Evolutionary conservation across 2,888 invertebrate genomes (phyloP).

Genomic region (Protula sp.): DNA sequence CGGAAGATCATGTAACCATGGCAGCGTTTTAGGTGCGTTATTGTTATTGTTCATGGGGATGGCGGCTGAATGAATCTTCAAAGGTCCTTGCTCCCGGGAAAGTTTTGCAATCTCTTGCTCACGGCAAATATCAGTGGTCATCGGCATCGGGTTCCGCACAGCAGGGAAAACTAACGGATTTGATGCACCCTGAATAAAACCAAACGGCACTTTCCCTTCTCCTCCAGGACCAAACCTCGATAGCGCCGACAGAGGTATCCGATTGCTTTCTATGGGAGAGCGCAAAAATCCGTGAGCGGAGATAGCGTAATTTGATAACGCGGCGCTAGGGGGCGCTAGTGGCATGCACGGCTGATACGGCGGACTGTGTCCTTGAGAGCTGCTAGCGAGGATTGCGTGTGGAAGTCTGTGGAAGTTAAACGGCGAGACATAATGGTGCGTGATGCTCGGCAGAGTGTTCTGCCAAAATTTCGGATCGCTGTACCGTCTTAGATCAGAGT

Average conservation of each 20-base stretch:
- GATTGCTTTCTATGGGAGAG: no score
- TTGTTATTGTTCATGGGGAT: not conserved
- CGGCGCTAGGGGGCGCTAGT: not conserved
- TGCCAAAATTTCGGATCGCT: not conserved
- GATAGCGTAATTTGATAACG: no score
- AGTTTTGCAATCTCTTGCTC: not conserved
- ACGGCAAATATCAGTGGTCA: not conserved
- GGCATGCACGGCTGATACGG: not conserved
- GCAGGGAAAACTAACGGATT: not conserved
- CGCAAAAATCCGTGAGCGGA: no score
- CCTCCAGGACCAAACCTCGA: not conserved
- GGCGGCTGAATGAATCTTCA: not conserved
- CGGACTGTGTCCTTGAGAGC: not conserved
- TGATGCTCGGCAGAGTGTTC: not conserved
- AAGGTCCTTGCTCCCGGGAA: not conserved
- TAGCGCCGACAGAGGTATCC: not conserved
- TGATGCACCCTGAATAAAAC: not conserved
- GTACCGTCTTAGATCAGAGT: not conserved
- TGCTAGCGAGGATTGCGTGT: not conserved
- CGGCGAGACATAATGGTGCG: not conserved
- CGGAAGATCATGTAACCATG: not conserved
- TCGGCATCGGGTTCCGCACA: not conserved
- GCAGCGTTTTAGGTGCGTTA: not conserved
- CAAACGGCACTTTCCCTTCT: not conserved
- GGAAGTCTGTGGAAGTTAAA: not conserved